These are phyloP conservation scores for Drosophila mojavensis DNA, from an alignment of 1,140 invertebrate genomes.

Conservation along the genomic window DNA sequence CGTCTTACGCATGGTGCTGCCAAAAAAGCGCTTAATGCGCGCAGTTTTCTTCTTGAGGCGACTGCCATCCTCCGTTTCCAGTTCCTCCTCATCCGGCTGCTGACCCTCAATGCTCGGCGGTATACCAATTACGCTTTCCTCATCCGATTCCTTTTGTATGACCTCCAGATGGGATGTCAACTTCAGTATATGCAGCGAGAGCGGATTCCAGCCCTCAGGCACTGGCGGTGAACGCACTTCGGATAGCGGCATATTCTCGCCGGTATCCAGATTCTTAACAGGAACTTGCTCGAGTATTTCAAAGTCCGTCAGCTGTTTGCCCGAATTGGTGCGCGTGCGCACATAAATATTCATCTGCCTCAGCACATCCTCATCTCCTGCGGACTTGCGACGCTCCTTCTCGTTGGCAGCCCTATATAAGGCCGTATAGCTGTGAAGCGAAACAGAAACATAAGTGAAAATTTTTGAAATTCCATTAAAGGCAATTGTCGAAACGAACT, in stretches of 20 bases:
- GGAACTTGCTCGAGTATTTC: constrained; percentile 97
- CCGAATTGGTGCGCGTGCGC: constrained; percentile 92
- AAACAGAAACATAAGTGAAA: background rate
- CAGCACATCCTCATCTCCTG: constrained; percentile 89
- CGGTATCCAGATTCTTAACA: constrained; percentile 97
- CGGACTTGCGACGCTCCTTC: constrained; percentile 89
- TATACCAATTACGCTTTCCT: constrained; percentile 92
- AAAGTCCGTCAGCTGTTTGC: constrained; percentile 92
- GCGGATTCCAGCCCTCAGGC: constrained; percentile 86
- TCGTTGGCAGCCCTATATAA: constrained; percentile 80
- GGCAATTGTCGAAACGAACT: constrained; percentile 19
- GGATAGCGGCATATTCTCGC: constrained; percentile 84
- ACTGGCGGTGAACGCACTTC: constrained; percentile 82
- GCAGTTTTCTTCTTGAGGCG: constrained; percentile 86
- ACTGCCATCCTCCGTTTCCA: constrained; percentile 82
- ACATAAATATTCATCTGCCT: constrained; percentile 91
- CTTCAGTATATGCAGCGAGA: constrained; percentile 97
- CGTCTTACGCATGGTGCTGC: constrained; percentile 93
- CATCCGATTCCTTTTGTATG: constrained; percentile 88
- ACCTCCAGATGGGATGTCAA: constrained; percentile 85
- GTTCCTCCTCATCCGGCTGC: constrained; percentile 85
- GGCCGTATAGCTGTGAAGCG: constrained; percentile 67
- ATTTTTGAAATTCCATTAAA: background rate
- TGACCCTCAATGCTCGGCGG: constrained; percentile 87
- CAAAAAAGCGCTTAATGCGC: constrained; percentile 93